These are phyloP conservation scores for Dolichomitus sp. DNA, from an alignment of 2,888 invertebrate genomes.

Conservation along the genomic window DNA sequence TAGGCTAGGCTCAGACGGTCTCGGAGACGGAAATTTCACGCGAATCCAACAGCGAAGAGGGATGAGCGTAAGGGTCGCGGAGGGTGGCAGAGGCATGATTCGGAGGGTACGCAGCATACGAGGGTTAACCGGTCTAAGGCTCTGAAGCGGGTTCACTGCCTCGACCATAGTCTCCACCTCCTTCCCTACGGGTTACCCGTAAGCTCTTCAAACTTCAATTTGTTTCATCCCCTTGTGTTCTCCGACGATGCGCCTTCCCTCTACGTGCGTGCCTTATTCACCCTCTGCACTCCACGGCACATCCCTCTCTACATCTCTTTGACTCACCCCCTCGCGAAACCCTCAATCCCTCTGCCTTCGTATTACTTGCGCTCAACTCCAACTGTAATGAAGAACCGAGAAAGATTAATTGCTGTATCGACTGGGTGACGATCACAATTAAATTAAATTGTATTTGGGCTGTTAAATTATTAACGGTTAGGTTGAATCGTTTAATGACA, in stretches of 20 bases:
- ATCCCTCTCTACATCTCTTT: constrained; percentile 13
- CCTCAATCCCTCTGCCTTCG: constrained; percentile 8
- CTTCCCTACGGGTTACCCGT: constrained; percentile 38
- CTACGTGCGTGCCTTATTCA: constrained; percentile 32
- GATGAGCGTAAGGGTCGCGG: neutral
- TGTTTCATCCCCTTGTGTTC: constrained; percentile 56
- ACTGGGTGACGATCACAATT: neutral
- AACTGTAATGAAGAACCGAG: constrained; percentile 43
- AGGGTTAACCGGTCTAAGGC: constrained; percentile 35
- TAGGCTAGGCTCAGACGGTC: constrained; percentile 49
- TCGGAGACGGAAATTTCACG: constrained; percentile 49
- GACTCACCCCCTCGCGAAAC: constrained; percentile 11
- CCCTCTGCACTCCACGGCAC: constrained; percentile 22
- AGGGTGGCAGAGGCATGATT: constrained; percentile 12
- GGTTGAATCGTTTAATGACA: neutral
- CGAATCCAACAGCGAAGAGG: constrained; percentile 34
- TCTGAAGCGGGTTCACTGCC: constrained; percentile 23
- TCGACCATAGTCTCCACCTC: constrained; percentile 6
- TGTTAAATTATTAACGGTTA: neutral
- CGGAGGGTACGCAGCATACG: constrained; percentile 37
- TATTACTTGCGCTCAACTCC: constrained; percentile 25
- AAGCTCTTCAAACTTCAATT: constrained; percentile 59
- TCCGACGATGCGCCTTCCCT: constrained; percentile 2
- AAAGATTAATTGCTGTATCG: constrained; percentile 28
- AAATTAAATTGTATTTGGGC: constrained; percentile 15